A percentile compares a stretch with the other conserved stretches of the same genome.
Conservation (phyloP, 2,888 invertebrate species). For the Polyommatus icarus region DNA sequence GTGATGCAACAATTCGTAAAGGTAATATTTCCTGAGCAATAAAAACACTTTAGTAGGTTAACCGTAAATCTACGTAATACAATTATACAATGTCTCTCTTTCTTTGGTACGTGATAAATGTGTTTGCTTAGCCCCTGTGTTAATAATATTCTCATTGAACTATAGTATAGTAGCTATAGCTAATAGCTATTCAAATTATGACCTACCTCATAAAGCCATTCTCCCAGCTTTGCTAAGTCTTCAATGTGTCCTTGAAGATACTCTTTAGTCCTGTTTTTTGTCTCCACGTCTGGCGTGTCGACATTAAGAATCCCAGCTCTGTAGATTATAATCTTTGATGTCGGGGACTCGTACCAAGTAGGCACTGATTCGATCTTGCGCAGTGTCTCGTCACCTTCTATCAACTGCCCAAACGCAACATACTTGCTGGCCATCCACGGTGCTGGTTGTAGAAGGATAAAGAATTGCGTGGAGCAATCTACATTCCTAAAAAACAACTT, state of each 20-base stretch:
- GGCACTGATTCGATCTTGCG: conserved; percentile 81
- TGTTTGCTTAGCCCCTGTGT: neutral
- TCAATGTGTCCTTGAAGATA: conserved; percentile 65
- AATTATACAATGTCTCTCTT: neutral
- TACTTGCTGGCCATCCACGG: conserved; percentile 86
- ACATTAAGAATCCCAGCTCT: conserved; percentile 62
- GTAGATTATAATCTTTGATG: conserved; percentile 51
- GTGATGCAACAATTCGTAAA: neutral
- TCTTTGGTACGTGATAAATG: neutral
- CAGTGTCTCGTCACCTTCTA: conserved; percentile 83
- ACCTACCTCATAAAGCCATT: conserved; percentile 55
- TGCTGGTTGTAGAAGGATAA: conserved; percentile 82
- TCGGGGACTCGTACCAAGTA: conserved; percentile 83
- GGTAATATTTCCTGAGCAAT: too few species aligned
- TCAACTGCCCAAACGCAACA: conserved; percentile 87
- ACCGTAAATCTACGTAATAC: too few species aligned
- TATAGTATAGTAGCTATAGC: conserved; percentile 29
- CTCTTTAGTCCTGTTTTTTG: conserved; percentile 56
- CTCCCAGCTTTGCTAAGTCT: conserved; percentile 55
- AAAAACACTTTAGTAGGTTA: too few species aligned
- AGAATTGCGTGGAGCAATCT: conserved; percentile 86
- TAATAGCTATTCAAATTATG: neutral
- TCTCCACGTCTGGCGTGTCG: conserved; percentile 60
- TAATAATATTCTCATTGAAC: too few species aligned
- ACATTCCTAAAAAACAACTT: conserved; percentile 64